These are phyloP conservation scores for Epirrhoe alternata DNA, from an alignment of 2,888 invertebrate species.

Conservation along the genomic window DNA sequence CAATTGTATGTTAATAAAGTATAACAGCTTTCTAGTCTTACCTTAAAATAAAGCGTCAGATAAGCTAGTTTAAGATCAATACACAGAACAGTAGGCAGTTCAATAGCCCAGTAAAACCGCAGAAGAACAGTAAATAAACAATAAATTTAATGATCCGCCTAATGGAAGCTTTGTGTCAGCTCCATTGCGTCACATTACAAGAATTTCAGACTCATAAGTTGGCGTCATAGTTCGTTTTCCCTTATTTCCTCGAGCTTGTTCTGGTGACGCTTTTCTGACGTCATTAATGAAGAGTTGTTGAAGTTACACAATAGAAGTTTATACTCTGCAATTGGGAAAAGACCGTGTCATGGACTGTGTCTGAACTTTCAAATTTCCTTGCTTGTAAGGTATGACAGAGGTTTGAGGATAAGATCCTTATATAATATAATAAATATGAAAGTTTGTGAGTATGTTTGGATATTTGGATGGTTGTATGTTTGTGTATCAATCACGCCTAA, in stretches of 20 bases:
- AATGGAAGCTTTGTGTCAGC: slow-evolving; percentile 29
- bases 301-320: not conserved
- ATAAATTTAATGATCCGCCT: slow-evolving; percentile 36
- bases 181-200: slow-evolving; percentile 20
- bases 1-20: not conserved
- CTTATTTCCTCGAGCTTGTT: slow-evolving; percentile 15
- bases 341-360: not conserved
- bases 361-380: not conserved
- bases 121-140: slow-evolving; percentile 36
- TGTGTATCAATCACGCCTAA: too few species aligned
- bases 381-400: not conserved
- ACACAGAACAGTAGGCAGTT: slow-evolving; percentile 10
- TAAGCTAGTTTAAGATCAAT: not conserved
- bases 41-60: not conserved
- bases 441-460: too few species aligned
- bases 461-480: too few species aligned
- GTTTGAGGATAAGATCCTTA: not conserved
- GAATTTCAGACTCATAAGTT: slow-evolving; percentile 23
- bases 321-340: not conserved
- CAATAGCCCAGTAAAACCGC: slow-evolving; percentile 32
- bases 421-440: too few species aligned
- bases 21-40: not conserved
- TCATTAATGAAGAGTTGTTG: not conserved
- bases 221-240: slow-evolving; percentile 30
- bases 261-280: slow-evolving; percentile 12